Evolutionary conservation across 1,140 invertebrate species (phyloP).

Genomic region (Trissolcus basalis): DNA sequence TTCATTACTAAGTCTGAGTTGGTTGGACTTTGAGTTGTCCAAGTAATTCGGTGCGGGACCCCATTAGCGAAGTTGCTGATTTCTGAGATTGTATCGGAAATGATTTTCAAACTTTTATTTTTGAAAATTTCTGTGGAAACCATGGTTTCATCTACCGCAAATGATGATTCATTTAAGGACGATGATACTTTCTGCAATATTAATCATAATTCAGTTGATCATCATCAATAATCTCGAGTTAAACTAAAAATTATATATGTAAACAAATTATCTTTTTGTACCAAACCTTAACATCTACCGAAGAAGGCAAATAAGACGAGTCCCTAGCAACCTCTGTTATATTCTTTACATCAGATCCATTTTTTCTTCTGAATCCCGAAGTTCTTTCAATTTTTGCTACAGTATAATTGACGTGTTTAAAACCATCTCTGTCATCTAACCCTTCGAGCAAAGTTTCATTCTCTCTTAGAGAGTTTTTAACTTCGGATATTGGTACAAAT

Average conservation of each 20-base stretch:
- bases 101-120: slow-evolving; percentile 52
- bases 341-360: slow-evolving; percentile 28
- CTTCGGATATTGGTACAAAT: slow-evolving; percentile 82
- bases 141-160: slow-evolving; percentile 59
- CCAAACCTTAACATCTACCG: slow-evolving; percentile 41
- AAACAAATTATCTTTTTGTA: too few relatives aligned
- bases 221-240: too few relatives aligned
- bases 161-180: slow-evolving; percentile 44
- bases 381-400: slow-evolving; percentile 63
- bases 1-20: slow-evolving; percentile 18
- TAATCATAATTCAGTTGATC: background rate
- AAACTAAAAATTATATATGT: too few relatives aligned
- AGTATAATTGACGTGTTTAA: slow-evolving; percentile 62
- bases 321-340: slow-evolving; percentile 48
- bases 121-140: slow-evolving; percentile 61
- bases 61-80: slow-evolving; percentile 32
- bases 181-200: slow-evolving; percentile 31
- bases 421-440: slow-evolving; percentile 48
- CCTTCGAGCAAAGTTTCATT: slow-evolving; percentile 20
- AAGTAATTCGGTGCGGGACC: slow-evolving; percentile 61
- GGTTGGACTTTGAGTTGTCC: slow-evolving; percentile 60
- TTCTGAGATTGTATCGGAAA: slow-evolving; percentile 35
- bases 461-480: slow-evolving; percentile 25
- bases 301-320: slow-evolving; percentile 41
- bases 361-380: slow-evolving; percentile 37